Evolutionary conservation across 2,113 vertebrate species (phyloP).

Genomic region (Phylloscopus trochilus): DNA sequence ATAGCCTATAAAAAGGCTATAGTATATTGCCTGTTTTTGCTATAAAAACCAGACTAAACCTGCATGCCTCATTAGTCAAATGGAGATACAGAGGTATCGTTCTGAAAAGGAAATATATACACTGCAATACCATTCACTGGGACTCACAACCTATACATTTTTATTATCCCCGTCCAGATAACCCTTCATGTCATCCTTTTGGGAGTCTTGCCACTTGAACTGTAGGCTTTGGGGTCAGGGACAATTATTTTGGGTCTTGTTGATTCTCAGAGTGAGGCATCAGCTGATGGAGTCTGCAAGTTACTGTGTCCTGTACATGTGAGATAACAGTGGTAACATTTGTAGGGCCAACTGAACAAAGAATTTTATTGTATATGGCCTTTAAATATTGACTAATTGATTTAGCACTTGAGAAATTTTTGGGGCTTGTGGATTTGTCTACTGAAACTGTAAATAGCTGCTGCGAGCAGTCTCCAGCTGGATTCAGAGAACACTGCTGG

Average conservation of each 20-base stretch:
- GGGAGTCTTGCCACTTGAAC: neutral
- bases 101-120: neutral
- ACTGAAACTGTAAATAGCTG: neutral
- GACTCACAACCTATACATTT: neutral
- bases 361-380: neutral
- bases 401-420: conserved; percentile 37
- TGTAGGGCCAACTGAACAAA: neutral
- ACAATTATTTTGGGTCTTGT: neutral
- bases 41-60: neutral
- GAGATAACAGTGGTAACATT: neutral
- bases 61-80: neutral
- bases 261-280: neutral
- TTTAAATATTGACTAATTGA: conserved; percentile 31
- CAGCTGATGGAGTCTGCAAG: neutral
- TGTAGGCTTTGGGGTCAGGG: neutral
- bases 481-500: neutral
- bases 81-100: neutral
- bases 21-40: neutral
- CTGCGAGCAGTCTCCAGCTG: neutral
- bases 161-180: neutral
- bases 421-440: neutral
- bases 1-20: neutral
- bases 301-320: neutral
- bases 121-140: neutral
- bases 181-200: neutral